Conservation (phyloP, 2,113 vertebrate genomes). For the Kobus ellipsiprymnus region DNA sequence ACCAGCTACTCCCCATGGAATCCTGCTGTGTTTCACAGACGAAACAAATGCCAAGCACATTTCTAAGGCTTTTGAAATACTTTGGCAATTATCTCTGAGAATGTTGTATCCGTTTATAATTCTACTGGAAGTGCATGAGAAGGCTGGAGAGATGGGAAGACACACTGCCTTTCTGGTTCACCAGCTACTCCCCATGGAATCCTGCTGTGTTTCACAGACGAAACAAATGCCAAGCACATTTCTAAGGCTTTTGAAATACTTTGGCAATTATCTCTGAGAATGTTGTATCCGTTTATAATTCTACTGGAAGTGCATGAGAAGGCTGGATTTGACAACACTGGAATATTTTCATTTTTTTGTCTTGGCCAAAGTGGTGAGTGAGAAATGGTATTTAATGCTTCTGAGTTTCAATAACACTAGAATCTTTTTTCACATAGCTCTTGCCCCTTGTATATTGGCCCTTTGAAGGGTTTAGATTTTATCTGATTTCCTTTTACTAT, state of each 20-base stretch:
- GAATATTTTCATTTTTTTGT: not conserved
- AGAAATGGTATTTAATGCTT: not conserved
- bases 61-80: not conserved
- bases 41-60: not conserved
- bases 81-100: not conserved
- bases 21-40: not conserved
- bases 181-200: not conserved
- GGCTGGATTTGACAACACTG: not conserved
- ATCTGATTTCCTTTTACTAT: not conserved
- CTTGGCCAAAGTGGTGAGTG: not conserved
- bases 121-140: not conserved
- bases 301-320: not conserved
- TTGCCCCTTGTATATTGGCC: not conserved
- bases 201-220: not conserved
- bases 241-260: not conserved
- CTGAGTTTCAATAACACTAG: not conserved
- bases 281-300: not conserved
- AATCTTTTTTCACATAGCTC: not conserved
- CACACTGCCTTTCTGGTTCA: not conserved
- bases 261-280: not conserved
- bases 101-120: not conserved
- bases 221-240: not conserved
- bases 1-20: too few species aligned
- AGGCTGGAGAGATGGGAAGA: too few species aligned
- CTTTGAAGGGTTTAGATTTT: not conserved